Percentiles rank a stretch among this genome's conserved stretches.
Evolutionary conservation across 2,797 vertebrate genomes (phyloP).

Genomic region (Sarcoramphus papa): DNA sequence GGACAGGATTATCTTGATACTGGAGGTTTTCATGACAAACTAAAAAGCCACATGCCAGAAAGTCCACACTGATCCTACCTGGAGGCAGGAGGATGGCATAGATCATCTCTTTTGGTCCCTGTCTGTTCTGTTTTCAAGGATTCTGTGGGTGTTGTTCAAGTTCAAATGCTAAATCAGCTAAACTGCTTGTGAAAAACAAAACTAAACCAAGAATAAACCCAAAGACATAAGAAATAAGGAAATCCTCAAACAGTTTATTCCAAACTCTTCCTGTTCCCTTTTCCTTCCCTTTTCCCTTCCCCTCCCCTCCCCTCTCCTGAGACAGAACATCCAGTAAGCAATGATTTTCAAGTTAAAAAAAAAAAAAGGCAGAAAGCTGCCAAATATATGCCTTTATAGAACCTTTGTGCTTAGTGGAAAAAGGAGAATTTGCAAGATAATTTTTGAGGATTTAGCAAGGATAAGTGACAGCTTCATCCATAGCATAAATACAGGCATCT

Average conservation of each 20-base stretch:
- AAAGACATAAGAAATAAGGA: not conserved
- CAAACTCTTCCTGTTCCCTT: not conserved
- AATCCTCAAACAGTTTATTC: not conserved
- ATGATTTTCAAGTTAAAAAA: not conserved
- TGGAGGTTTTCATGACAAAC: not conserved
- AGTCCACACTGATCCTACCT: not conserved
- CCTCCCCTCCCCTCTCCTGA: fast-evolving
- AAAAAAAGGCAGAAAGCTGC: not conserved
- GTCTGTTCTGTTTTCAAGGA: not conserved
- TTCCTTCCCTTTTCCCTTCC: not conserved
- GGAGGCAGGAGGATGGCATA: not conserved
- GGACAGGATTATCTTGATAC: not conserved
- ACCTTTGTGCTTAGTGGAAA: not conserved
- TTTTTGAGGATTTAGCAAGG: not conserved
- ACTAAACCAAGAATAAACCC: not conserved
- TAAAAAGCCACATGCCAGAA: not conserved
- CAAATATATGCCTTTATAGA: not conserved
- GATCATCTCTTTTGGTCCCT: not conserved
- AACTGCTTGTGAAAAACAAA: not conserved
- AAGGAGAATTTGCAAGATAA: not conserved
- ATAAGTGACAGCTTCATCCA: not conserved
- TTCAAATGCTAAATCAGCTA: not conserved
- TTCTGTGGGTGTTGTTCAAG: not conserved
- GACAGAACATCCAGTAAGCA: not conserved
- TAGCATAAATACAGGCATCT: not conserved